Evolutionary conservation across 2,888 invertebrate genomes (phyloP), one percentile per base, ranked within the genome.

Genomic region (Dynastes hyllus): DNA sequence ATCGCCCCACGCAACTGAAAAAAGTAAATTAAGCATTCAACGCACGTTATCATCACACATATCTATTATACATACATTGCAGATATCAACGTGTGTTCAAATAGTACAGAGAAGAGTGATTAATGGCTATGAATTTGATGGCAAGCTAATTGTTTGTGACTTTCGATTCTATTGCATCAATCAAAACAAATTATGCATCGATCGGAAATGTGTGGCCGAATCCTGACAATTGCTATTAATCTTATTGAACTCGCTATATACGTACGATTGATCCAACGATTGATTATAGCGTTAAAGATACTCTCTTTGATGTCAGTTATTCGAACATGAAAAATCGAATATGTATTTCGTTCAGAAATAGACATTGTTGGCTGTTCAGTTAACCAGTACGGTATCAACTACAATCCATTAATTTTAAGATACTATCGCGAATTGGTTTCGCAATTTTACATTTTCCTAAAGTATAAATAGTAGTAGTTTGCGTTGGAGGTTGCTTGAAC

Each of bases 71-170:
- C 63, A 11, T 63, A 32, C 8, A n/a, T 29, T 32, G 63, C 32
- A 29, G 27, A 63, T 32, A 13, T 8, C 55, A 16, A 58, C 32
- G 27, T 13, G 63, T 32, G 29, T 63, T 58, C 55, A 16, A 16
- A 58, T 58, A 58, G 16, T 16, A 32, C 13, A n/a, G 63, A 63
- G 13, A 63, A 29, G 63, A 13, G 27, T 63, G 63, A 63, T 63
- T 63, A 63, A 63, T 63, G 11, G 29, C 63, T 13, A 11, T 32
- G 63, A 63, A 63, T 63, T 32, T 13, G 63, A 63, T 29, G 63
- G 63, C 9, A 58, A 16, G 55, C 63, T 63, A 63, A 67, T 67
- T 67, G 67, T 67, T 67, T 67, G 67, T 67, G 67, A 67, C 67
- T 45, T 67, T 67, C 50, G 67, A 22, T 67, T 50, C 50, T 50